phyloP scores from a whole-genome alignment of 1,140 invertebrate genomes.

The Papilio glaucus region DNA sequence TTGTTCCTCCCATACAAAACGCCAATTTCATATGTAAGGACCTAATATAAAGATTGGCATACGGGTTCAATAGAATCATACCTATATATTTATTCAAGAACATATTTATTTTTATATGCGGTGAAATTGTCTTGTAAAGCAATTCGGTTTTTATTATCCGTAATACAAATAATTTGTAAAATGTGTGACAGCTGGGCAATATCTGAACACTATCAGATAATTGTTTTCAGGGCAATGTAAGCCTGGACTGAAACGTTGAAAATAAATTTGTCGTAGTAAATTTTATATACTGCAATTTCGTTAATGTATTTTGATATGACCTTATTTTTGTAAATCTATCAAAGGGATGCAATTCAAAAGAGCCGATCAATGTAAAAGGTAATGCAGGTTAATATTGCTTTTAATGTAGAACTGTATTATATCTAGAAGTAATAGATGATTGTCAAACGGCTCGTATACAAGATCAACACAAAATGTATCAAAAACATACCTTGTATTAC shows the following conservation, averaged over 20 bases:
- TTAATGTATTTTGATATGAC: constrained; percentile 14
- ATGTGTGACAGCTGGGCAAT: background rate
- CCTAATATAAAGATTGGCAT: too few relatives aligned
- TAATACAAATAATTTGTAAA: constrained; percentile 1
- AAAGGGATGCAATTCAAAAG: too few relatives aligned
- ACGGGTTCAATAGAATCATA: too few relatives aligned
- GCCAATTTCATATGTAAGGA: too few relatives aligned
- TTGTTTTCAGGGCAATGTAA: constrained; percentile 4
- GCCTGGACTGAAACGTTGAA: background rate
- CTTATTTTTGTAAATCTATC: constrained; percentile 2
- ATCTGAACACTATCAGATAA: background rate
- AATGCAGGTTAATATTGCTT: background rate
- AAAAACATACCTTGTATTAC: background rate
- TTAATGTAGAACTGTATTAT: background rate
- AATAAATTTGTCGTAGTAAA: background rate
- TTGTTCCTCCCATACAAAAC: too few relatives aligned
- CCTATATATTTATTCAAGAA: too few relatives aligned
- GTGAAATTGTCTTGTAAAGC: background rate
- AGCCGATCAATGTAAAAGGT: background rate
- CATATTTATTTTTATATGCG: too few relatives aligned
- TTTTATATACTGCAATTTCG: background rate
- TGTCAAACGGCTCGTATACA: too few relatives aligned
- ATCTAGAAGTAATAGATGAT: too few relatives aligned
- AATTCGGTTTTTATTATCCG: background rate
- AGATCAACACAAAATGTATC: background rate